phyloP scores from a whole-genome alignment of 2,797 vertebrate species.

The Rhabdomys pumilio region DNA sequence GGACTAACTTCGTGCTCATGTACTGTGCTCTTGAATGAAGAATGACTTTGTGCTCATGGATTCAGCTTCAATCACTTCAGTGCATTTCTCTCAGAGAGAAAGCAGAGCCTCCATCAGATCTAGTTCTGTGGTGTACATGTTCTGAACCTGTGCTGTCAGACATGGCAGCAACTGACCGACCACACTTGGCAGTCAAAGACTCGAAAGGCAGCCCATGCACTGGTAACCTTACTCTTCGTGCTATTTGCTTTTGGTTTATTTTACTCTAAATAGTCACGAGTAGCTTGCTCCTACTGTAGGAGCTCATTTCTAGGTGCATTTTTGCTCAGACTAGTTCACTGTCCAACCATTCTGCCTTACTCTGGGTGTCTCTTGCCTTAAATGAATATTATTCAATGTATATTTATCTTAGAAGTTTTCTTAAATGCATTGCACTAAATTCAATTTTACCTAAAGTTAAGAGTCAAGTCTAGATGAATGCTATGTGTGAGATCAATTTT shows the following conservation, averaged over 20 bases:
- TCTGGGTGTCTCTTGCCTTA: neutral
- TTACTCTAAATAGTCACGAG: neutral
- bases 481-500: slow-evolving; percentile 9
- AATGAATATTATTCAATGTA: neutral
- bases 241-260: slow-evolving; percentile 23
- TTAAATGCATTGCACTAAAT: slow-evolving; percentile 21
- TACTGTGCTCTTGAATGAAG: no score
- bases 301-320: neutral
- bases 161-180: neutral
- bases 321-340: neutral
- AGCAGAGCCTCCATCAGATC: neutral
- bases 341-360: neutral
- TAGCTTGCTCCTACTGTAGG: neutral
- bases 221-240: neutral
- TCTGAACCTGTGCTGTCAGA: neutral
- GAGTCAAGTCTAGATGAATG: slow-evolving; percentile 21
- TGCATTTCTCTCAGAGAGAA: no score
- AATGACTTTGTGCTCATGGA: no score
- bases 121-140: neutral
- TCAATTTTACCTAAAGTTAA: slow-evolving; percentile 59
- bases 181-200: fast-evolving
- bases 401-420: slow-evolving; percentile 40
- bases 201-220: neutral
- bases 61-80: no score
- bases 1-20: no score